A percentile compares a stretch with the other conserved stretches of the same genome.
phyloP scores from a whole-genome alignment of 2,113 vertebrate genomes.

The Todiramphus saurophagus region DNA sequence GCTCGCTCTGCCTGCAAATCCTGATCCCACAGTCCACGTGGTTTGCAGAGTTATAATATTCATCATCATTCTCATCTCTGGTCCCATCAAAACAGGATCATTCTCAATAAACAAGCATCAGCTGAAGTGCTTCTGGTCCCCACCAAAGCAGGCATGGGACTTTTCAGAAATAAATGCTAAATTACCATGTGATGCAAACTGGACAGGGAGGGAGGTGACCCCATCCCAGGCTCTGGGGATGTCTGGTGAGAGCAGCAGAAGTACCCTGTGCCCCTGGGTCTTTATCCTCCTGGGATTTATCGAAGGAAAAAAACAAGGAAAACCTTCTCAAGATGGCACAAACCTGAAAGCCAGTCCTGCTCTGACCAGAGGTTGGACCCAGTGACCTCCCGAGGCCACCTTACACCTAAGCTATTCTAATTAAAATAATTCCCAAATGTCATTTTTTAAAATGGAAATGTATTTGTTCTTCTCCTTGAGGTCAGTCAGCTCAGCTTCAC shows the following conservation, averaged over 20 bases:
- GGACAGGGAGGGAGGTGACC: neutral
- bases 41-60: slow-evolving; percentile 22
- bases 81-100: slow-evolving; percentile 53
- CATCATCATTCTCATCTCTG: neutral
- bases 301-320: neutral
- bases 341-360: neutral
- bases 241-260: neutral
- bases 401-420: neutral
- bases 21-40: neutral
- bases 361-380: neutral
- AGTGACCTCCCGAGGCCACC: neutral
- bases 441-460: neutral
- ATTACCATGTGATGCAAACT: rapidly evolving
- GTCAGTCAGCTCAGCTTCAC: neutral
- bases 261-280: neutral
- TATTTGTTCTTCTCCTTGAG: neutral
- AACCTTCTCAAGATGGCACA: neutral
- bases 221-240: neutral
- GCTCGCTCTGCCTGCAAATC: neutral
- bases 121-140: slow-evolving; percentile 22
- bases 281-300: neutral
- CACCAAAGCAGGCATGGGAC: rapidly evolving
- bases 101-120: slow-evolving; percentile 58
- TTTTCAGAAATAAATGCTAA: neutral
- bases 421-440: neutral